Base-by-base conservation (phyloP, 2,797 vertebrate species). In the Mastacembelus armatus region DNA sequence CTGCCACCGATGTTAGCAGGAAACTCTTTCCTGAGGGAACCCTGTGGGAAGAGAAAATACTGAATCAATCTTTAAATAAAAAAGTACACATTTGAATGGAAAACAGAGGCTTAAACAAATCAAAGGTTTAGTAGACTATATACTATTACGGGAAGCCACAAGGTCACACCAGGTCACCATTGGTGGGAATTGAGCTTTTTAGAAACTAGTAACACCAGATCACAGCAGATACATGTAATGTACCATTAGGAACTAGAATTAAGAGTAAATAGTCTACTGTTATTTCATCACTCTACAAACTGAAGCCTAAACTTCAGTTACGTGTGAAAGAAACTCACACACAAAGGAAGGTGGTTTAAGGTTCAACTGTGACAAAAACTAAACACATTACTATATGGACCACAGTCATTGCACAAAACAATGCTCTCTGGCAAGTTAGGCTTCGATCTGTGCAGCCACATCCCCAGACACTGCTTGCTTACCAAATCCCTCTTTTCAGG, bases 1-100 rank as follows among this genome's bases (percentile, higher is more conserved):
- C 98, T 99, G 86, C 98, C 98, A 3, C 98, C 98, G 29, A 98
- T 80, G 88, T 97, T 98, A 88, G 95, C 96, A 0, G 97, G 97
- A 66, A 99, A 99, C 87, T 99, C 98, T 78, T 99, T 99, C 71
- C 96, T 95, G 26, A 99, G 93, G 0, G 98, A 99, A 55, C 95
- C 95, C 98, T 99, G 89, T 1, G 38, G 45, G 42, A 18, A 24
- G n/a, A 75, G 19, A 67, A 33, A 29, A 3, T 5, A 26, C 2
- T 0, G 30, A 35, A 40, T 84, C 57, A 61, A 67, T 24, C 12
- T 18, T 66, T 4, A 14, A 11, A 29, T 9, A 18, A 4, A 24
- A 29, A 4, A 49, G 33, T 14, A 35, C 30, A 40, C 2, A 24
- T 2, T 15, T 0, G 4, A 26, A 27, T 15, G 27, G 14, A 40